phyloP scores from a whole-genome alignment of 2,113 vertebrate genomes.

The Oenanthe melanoleuca region DNA sequence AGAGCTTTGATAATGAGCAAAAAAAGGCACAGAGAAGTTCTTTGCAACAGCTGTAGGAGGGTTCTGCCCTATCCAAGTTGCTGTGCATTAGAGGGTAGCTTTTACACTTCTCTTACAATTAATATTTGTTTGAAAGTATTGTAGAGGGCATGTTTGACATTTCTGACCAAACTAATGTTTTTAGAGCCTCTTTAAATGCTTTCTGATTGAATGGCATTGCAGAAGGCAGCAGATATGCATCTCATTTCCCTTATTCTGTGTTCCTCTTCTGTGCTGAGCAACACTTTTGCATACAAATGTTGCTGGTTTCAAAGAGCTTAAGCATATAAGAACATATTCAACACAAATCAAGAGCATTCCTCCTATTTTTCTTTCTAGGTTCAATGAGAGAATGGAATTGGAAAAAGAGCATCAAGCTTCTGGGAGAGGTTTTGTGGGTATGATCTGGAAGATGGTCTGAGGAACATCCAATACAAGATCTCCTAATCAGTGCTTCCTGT shows the following conservation, averaged over 20 bases:
- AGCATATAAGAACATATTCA: not conserved
- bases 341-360: not conserved
- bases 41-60: not conserved
- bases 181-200: conserved; percentile 35
- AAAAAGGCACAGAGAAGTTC: not conserved
- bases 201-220: not conserved
- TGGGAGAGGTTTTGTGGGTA: not conserved
- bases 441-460: not conserved
- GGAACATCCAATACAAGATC: not conserved
- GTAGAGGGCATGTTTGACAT: not conserved
- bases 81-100: not conserved
- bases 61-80: not conserved
- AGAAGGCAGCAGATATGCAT: not conserved
- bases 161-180: conserved; percentile 63
- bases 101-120: conserved; percentile 41
- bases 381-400: conserved; percentile 12
- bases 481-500: not conserved
- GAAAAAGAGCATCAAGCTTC: conserved; percentile 9
- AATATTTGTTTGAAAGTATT: conserved; percentile 3
- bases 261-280: not conserved
- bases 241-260: not conserved
- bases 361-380: conserved; percentile 3
- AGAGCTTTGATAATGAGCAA: conserved; percentile 16
- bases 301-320: not conserved
- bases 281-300: not conserved